These are phyloP conservation scores for Drosophila lacertosa DNA, from an alignment of 1,140 invertebrate species.

Conservation along the genomic window DNA sequence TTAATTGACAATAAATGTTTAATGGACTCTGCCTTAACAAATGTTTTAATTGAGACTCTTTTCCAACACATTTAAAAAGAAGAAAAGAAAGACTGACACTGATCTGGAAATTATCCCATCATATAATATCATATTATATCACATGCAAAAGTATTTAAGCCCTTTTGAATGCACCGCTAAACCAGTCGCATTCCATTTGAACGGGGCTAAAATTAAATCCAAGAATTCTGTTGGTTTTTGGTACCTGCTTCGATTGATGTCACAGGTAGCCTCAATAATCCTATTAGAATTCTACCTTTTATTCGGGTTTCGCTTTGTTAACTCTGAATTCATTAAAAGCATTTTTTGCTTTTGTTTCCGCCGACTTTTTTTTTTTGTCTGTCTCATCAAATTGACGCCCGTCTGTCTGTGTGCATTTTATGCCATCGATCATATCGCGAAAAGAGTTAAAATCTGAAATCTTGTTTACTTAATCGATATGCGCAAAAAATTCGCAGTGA, in stretches of 20 bases:
- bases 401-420: conserved; percentile 50
- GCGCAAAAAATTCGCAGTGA: conserved; percentile 2
- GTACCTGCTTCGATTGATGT: conserved; percentile 51
- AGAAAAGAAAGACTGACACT: conserved; percentile 17
- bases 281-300: conserved; percentile 73
- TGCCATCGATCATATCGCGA: conserved; percentile 36
- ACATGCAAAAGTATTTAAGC: conserved; percentile 8
- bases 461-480: conserved; percentile 13
- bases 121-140: conserved; percentile 15
- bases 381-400: conserved; percentile 57
- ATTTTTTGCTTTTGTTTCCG: conserved; percentile 36
- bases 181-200: conserved; percentile 30
- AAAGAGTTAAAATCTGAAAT: conserved; percentile 8
- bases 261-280: conserved; percentile 57
- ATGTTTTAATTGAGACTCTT: too few species aligned
- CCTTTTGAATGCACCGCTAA: conserved; percentile 18
- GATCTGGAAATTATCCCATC: conserved; percentile 24
- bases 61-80: too few species aligned
- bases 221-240: conserved; percentile 42
- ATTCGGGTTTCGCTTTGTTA: conserved; percentile 22
- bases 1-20: too few species aligned
- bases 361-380: conserved; percentile 49
- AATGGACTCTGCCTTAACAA: too few species aligned
- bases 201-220: conserved; percentile 38
- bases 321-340: conserved; percentile 53